Evolutionary conservation across 2,797 vertebrate species (phyloP).

Genomic region (Ambastaia sidthimunki): DNA sequence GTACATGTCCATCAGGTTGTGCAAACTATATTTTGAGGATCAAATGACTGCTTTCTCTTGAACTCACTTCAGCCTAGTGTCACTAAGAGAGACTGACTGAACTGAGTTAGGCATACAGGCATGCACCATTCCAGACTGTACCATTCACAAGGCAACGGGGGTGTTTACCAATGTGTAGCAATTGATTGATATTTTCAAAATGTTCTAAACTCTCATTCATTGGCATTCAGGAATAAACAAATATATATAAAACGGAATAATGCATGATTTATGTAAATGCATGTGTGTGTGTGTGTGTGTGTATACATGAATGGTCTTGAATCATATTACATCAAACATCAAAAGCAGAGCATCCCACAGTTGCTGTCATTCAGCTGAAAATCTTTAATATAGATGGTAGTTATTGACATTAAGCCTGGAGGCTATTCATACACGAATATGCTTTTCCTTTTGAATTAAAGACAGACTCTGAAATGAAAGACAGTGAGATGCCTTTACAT

Average conservation of each 20-base stretch:
- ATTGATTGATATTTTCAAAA: background rate
- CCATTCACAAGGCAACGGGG: conserved; percentile 35
- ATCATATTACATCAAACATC: background rate
- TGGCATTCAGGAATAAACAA: background rate
- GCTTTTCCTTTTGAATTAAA: conserved; percentile 28
- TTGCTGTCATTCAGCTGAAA: conserved; percentile 16
- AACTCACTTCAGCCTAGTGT: conserved; percentile 29
- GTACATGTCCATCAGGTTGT: conserved; percentile 42
- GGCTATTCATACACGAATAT: conserved; percentile 21
- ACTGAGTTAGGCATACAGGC: conserved; percentile 33
- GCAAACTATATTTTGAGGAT: conserved; percentile 1
- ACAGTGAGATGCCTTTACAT: conserved; percentile 19
- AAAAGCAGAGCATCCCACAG: conserved; percentile 8
- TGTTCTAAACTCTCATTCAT: background rate
- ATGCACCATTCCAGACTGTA: conserved; percentile 48
- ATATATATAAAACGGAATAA: background rate
- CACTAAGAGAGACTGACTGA: conserved; percentile 47
- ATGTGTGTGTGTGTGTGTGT: background rate
- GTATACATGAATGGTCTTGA: background rate
- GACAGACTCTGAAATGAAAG: conserved; percentile 22
- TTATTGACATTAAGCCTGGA: background rate
- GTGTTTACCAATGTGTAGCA: conserved; percentile 14
- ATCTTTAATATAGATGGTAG: background rate
- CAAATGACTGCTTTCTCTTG: conserved; percentile 7
- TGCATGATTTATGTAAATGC: too few relatives aligned